Evolutionary conservation across 64 coral and sea anemone species (phyloP).

Genomic region (Stylophora pistillata): DNA sequence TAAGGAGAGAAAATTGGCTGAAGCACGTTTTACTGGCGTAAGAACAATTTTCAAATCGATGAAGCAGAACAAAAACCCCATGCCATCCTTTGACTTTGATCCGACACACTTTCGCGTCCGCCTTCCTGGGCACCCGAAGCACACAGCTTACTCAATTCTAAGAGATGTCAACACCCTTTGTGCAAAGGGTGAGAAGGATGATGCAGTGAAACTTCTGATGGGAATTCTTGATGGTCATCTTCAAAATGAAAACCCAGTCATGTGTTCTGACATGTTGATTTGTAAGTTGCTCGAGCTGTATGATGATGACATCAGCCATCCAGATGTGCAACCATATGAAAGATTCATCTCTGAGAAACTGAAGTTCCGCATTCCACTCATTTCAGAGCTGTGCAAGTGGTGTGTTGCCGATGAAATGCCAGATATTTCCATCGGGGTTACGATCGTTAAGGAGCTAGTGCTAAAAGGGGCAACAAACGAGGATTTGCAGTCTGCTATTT

Average conservation of each 20-base stretch:
- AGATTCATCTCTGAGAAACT: not conserved
- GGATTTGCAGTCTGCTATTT: not conserved
- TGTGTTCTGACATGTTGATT: conserved; percentile 19
- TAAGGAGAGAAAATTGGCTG: conserved; percentile 63
- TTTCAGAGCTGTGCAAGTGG: conserved; percentile 30
- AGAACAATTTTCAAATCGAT: conserved; percentile 56
- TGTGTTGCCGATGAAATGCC: not conserved
- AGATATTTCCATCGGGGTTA: conserved; percentile 46
- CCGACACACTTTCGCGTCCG: conserved; percentile 31
- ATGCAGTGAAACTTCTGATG: conserved; percentile 36
- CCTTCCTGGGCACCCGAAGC: conserved; percentile 67
- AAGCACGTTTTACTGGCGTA: conserved; percentile 58
- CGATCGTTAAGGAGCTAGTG: conserved; percentile 35
- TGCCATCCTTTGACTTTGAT: conserved; percentile 50
- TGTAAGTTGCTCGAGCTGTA: conserved; percentile 8
- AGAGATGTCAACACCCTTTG: conserved; percentile 49
- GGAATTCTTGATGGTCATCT: conserved; percentile 31
- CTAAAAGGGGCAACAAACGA: conserved; percentile 10
- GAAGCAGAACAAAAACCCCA: conserved; percentile 58
- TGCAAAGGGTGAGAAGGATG: conserved; percentile 29
- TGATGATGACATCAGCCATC: conserved; percentile 12
- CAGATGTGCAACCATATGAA: conserved; percentile 2
- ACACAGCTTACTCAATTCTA: conserved; percentile 39
- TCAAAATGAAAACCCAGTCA: not conserved
- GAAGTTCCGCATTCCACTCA: not conserved